A percentile compares a stretch with the other conserved stretches of the same genome.
phyloP scores from a whole-genome alignment of 2,113 vertebrate genomes.

The Rhinoderma darwinii region DNA sequence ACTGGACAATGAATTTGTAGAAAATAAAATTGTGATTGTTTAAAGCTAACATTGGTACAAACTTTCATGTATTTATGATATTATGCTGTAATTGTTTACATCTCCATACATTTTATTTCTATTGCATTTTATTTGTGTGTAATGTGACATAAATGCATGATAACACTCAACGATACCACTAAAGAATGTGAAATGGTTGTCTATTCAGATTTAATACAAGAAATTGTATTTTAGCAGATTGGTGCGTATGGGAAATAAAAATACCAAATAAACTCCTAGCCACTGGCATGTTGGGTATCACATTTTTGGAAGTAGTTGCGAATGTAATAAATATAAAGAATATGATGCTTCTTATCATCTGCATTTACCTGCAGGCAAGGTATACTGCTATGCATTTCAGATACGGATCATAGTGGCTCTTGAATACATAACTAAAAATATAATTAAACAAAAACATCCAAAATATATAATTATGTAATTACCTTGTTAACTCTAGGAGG shows the following conservation, averaged over 20 bases:
- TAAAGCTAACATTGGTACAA: neutral
- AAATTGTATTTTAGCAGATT: constrained; percentile 18
- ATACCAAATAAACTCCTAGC: constrained; percentile 23
- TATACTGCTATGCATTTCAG: neutral
- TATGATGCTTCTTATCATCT: neutral
- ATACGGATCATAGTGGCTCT: neutral
- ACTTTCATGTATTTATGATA: neutral
- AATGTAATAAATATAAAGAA: constrained; percentile 18
- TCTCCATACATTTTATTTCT: neutral
- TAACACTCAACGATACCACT: neutral
- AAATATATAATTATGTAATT: neutral
- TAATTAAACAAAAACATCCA: neutral
- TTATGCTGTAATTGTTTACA: neutral
- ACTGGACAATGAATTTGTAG: too few species aligned
- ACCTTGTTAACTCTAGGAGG: constrained; percentile 1
- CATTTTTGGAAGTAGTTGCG: neutral
- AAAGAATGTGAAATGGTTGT: neutral
- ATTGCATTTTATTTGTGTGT: neutral
- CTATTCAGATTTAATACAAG: constrained; percentile 7
- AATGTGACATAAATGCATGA: neutral
- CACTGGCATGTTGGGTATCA: constrained; percentile 1
- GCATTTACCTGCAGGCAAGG: neutral
- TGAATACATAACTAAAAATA: neutral
- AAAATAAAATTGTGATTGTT: neutral
- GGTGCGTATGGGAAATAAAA: neutral